phyloP scores from a whole-genome alignment of 1,140 invertebrate species.

The Brachionus plicatilis region DNA sequence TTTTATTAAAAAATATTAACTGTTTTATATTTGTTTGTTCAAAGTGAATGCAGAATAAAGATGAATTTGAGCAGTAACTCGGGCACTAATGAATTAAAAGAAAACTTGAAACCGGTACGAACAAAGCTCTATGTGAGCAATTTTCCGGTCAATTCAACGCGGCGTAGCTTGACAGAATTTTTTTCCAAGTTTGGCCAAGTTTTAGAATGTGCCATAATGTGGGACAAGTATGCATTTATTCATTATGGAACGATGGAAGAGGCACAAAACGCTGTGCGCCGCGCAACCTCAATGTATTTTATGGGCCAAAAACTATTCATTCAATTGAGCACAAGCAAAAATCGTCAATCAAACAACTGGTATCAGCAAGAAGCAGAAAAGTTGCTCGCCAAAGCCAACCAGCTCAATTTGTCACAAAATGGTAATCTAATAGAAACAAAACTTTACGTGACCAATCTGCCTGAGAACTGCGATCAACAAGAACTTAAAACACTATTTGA shows the following conservation, averaged over 20 bases:
- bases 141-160: constrained; percentile 13
- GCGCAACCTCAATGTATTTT: neutral
- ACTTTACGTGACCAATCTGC: neutral
- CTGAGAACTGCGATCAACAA: neutral
- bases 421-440: neutral
- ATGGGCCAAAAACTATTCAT: constrained; percentile 14
- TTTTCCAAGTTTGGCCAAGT: constrained; percentile 32
- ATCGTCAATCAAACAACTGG: neutral
- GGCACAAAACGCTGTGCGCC: neutral
- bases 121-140: constrained; percentile 19
- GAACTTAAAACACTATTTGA: neutral
- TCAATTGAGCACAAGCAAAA: constrained; percentile 5
- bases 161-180: constrained; percentile 1
- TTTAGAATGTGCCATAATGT: constrained; percentile 37
- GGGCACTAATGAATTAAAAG: neutral
- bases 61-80: neutral
- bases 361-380: constrained; percentile 24
- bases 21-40: neutral
- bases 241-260: constrained; percentile 39
- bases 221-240: constrained; percentile 27
- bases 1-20: neutral
- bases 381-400: neutral
- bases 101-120: constrained; percentile 5
- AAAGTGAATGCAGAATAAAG: constrained; percentile 5
- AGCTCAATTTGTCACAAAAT: neutral